These are phyloP conservation scores for Yponomeuta plumbellus DNA, from an alignment of 2,888 invertebrate genomes.

Conservation along the genomic window DNA sequence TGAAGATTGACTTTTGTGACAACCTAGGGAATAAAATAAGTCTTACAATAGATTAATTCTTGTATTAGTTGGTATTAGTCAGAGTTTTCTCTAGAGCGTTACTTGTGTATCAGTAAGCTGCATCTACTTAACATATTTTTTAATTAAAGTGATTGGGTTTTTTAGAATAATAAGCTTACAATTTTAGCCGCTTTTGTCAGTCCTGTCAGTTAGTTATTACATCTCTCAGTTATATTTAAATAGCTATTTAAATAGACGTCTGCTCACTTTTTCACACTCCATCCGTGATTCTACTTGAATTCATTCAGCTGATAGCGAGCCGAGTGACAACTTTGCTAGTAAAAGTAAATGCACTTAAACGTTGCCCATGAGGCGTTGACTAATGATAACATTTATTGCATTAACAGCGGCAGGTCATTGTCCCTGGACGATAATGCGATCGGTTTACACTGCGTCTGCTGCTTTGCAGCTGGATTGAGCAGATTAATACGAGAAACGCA, in stretches of 20 bases:
- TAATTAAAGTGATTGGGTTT: too few species aligned
- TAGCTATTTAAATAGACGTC: background rate
- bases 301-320: background rate
- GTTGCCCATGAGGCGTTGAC: background rate
- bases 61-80: too few species aligned
- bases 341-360: background rate
- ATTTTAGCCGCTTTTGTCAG: too few species aligned
- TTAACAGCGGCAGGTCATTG: constrained; percentile 67
- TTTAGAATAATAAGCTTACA: too few species aligned
- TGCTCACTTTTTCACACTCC: background rate
- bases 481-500: background rate
- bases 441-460: background rate
- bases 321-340: background rate
- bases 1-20: too few species aligned
- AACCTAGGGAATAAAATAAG: too few species aligned
- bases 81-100: too few species aligned
- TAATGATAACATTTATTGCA: constrained; percentile 60
- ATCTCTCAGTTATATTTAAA: too few species aligned
- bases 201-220: too few species aligned
- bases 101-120: too few species aligned
- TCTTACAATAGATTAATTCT: too few species aligned
- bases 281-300: background rate
- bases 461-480: background rate
- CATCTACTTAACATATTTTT: too few species aligned
- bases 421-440: constrained; percentile 30